Conservation (phyloP, 1,140 invertebrate genomes). For the Scaptodrosophila lebanonensis region DNA sequence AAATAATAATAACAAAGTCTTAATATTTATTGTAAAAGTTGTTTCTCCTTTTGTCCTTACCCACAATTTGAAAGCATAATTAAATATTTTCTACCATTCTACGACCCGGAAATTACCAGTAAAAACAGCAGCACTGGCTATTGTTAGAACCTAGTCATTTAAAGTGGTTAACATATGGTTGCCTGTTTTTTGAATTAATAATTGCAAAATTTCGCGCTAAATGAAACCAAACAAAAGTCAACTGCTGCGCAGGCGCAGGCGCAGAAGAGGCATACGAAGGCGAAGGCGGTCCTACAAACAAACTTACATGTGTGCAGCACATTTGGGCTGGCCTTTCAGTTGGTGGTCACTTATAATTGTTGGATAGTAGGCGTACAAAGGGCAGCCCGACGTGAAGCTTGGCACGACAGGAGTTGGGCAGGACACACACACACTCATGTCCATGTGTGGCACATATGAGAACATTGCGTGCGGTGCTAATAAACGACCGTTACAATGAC, state of each 20-base stretch:
- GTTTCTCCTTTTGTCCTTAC: too few species aligned
- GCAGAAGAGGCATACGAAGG: background rate
- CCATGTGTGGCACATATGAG: conserved; percentile 54
- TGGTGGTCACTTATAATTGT: conserved; percentile 37
- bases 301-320: conserved; percentile 52
- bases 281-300: too few species aligned
- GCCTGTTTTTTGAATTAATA: conserved; percentile 64
- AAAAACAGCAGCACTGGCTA: too few species aligned
- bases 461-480: conserved; percentile 49
- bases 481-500: conserved; percentile 56
- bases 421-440: conserved; percentile 28
- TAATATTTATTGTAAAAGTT: too few species aligned
- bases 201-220: conserved; percentile 65
- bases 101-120: conserved; percentile 52
- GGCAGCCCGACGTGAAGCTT: conserved; percentile 53
- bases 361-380: conserved; percentile 32
- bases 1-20: too few species aligned
- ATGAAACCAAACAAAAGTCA: conserved; percentile 28
- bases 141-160: too few species aligned
- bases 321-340: conserved; percentile 15
- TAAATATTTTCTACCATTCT: too few species aligned
- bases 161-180: conserved; percentile 36
- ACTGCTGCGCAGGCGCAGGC: background rate
- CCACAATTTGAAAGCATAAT: too few species aligned
- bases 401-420: conserved; percentile 1